Evolutionary conservation across 1,140 invertebrate species (phyloP).

Genomic region (Drosophila pachea): DNA sequence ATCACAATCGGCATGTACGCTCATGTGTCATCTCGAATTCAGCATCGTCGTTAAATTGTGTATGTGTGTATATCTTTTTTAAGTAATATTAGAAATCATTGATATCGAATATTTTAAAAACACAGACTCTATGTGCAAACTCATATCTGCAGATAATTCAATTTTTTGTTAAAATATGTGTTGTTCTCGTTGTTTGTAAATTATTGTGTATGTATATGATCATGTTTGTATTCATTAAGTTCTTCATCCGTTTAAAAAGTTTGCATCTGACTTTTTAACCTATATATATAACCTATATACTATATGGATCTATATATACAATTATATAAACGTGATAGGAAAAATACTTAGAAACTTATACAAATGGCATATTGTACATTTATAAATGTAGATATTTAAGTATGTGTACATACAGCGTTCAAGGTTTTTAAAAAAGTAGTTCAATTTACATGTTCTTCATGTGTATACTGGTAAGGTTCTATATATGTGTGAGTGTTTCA

Average conservation of each 20-base stretch:
- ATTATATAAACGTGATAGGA: slow-evolving; percentile 29
- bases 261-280: no score
- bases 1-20: slow-evolving; percentile 6
- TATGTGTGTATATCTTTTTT: slow-evolving; percentile 34
- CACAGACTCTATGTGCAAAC: no score
- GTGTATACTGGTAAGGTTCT: background rate
- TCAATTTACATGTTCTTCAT: slow-evolving; percentile 15
- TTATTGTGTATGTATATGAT: background rate
- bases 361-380: slow-evolving; percentile 3
- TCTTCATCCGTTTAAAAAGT: background rate
- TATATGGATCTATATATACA: background rate
- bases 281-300: no score
- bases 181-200: background rate
- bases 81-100: slow-evolving; percentile 3
- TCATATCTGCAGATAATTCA: background rate
- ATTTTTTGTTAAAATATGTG: background rate
- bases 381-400: slow-evolving; percentile 12
- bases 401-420: slow-evolving; percentile 41
- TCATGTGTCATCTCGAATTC: slow-evolving; percentile 28
- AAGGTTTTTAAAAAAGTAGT: slow-evolving; percentile 47
- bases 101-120: background rate
- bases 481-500: background rate
- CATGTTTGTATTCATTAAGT: background rate
- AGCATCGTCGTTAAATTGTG: slow-evolving; percentile 29
- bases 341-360: slow-evolving; percentile 14